phyloP scores from a whole-genome alignment of 53 echinoderm and acorn worm species.

The Mesocentrotus franciscanus region DNA sequence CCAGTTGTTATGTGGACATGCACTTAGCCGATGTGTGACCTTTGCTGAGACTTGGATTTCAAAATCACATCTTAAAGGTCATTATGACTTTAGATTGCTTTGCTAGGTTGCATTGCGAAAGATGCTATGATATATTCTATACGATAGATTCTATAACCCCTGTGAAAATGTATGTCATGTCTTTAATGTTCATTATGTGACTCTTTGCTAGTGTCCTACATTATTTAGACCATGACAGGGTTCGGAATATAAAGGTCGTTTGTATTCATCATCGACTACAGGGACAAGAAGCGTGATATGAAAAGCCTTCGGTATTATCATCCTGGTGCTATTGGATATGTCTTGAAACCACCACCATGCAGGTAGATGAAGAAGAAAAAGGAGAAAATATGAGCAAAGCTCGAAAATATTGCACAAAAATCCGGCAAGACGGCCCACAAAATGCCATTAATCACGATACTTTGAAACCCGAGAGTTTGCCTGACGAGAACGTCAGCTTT shows the following conservation, averaged over 20 bases:
- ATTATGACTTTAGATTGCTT: conserved; percentile 2
- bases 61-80: conserved; percentile 40
- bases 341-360: conserved; percentile 38
- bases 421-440: conserved; percentile 57
- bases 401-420: conserved; percentile 61
- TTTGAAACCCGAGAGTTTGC: conserved; percentile 59
- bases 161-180: conserved; percentile 41
- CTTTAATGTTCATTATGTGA: no score
- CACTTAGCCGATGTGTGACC: conserved; percentile 30
- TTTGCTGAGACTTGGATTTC: conserved; percentile 25
- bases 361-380: conserved; percentile 44
- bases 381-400: conserved; percentile 50
- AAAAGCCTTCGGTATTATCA: conserved; percentile 42
- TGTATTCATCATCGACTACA: conserved; percentile 1
- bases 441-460: conserved; percentile 70
- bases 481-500: conserved; percentile 53
- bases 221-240: conserved; percentile 39
- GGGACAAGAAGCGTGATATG: not conserved
- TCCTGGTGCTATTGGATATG: conserved; percentile 37
- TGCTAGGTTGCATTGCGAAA: not conserved
- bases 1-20: conserved; percentile 52
- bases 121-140: conserved; percentile 8
- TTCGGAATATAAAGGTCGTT: conserved; percentile 17
- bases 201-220: not conserved
- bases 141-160: not conserved